phyloP scores from a whole-genome alignment of 1,140 invertebrate species.

The Habropoda laboriosa region DNA sequence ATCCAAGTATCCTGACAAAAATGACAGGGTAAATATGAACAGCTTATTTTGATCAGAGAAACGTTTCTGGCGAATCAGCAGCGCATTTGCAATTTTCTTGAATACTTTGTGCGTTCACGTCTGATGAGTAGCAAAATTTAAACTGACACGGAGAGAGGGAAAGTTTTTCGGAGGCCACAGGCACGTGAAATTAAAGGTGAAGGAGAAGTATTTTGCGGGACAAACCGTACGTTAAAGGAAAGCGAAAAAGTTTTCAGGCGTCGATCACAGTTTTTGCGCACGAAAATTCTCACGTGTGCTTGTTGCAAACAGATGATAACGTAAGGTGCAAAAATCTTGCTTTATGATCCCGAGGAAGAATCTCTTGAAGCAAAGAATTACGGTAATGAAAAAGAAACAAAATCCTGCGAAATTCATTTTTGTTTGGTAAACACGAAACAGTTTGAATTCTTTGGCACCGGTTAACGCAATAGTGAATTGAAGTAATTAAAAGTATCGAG shows the following conservation, averaged over 20 bases:
- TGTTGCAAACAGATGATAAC: slow-evolving; percentile 16
- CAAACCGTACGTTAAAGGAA: slow-evolving; percentile 31
- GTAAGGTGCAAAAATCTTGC: background rate
- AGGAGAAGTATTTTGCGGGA: slow-evolving; percentile 25
- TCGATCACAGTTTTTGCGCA: slow-evolving; percentile 5
- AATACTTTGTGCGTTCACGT: background rate
- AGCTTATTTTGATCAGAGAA: background rate
- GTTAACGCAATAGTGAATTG: too few relatives aligned
- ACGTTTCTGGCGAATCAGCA: background rate
- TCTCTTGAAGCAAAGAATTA: background rate
- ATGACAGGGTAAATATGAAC: background rate
- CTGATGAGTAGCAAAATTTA: background rate
- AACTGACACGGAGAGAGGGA: background rate
- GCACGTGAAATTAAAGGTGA: slow-evolving; percentile 31
- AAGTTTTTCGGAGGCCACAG: slow-evolving; percentile 10
- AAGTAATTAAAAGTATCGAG: too few relatives aligned
- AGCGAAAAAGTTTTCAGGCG: slow-evolving; percentile 19
- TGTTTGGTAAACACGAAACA: background rate
- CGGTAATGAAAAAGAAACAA: background rate
- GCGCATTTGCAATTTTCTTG: background rate
- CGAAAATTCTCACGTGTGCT: slow-evolving; percentile 11
- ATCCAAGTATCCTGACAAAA: background rate
- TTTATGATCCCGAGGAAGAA: background rate
- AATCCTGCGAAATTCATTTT: background rate
- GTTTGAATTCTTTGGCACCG: background rate